Percentiles rank a stretch among this genome's conserved stretches.
Evolutionary conservation across 2,797 vertebrate genomes (phyloP).

Genomic region (Alectoris magna): DNA sequence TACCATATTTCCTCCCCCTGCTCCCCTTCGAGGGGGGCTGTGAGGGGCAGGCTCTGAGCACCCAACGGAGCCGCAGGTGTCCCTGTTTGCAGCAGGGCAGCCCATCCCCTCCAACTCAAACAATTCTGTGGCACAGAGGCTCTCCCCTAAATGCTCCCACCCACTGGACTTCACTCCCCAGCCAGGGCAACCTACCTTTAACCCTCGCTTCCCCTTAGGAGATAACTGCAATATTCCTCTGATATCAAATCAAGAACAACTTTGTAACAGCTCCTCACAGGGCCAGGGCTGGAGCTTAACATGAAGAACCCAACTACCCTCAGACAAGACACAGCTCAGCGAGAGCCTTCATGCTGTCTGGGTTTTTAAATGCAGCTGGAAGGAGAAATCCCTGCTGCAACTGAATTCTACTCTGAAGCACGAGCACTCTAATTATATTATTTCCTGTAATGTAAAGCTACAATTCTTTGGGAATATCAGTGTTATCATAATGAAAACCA

Average conservation of each 20-base stretch:
- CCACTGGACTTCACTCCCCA: neutral
- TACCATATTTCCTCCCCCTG: neutral
- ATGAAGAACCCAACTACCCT: neutral
- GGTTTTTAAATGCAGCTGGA: neutral
- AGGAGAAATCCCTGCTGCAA: constrained; percentile 1
- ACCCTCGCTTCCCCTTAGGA: neutral
- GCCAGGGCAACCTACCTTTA: neutral
- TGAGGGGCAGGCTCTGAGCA: too few species aligned
- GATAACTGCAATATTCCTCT: neutral
- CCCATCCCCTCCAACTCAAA: neutral
- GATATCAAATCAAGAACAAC: neutral
- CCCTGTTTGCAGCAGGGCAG: neutral
- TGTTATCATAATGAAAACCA: neutral
- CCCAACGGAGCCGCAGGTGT: too few species aligned
- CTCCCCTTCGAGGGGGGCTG: neutral
- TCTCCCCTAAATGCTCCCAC: rapidly evolving
- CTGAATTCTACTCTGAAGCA: neutral
- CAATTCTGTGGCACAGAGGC: too few species aligned
- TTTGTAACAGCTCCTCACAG: neutral
- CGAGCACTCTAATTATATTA: neutral
- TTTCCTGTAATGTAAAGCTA: neutral
- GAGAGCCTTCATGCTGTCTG: neutral
- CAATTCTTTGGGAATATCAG: neutral
- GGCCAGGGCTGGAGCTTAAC: neutral
- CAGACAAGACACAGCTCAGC: neutral